A percentile compares a stretch with the other conserved stretches of the same genome.
Conservation (phyloP, 1,140 invertebrate species). For the Drosophila kepulauana region DNA sequence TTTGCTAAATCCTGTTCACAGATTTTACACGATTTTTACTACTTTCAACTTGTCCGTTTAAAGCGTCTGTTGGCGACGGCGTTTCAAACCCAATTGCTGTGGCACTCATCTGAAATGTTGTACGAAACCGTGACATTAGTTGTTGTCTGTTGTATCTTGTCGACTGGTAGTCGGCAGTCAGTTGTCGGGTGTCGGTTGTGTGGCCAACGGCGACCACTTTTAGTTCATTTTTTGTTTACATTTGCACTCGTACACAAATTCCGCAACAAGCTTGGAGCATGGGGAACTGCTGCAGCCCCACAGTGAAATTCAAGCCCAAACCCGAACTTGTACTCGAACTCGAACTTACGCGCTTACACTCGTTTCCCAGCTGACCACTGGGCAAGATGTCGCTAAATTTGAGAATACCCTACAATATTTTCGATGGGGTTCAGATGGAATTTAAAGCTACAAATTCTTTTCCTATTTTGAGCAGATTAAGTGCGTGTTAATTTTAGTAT, state of each 20-base stretch:
- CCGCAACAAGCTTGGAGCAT: constrained; percentile 48
- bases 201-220: constrained; percentile 48
- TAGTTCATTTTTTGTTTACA: constrained; percentile 56
- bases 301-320: constrained; percentile 13
- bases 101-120: constrained; percentile 56
- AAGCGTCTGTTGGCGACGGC: constrained; percentile 58
- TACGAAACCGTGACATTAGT: constrained; percentile 67
- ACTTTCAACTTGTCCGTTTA: constrained; percentile 33
- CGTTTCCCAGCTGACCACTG: constrained; percentile 20
- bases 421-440: not conserved
- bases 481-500: too few species aligned
- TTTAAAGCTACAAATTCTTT: too few species aligned
- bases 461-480: too few species aligned
- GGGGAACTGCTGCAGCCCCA: constrained; percentile 24
- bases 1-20: not conserved
- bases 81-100: constrained; percentile 61
- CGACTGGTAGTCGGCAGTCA: not conserved
- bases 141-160: constrained; percentile 31
- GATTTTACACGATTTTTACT: not conserved
- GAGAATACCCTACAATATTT: constrained; percentile 1
- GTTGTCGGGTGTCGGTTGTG: constrained; percentile 27
- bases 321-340: constrained; percentile 6
- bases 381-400: constrained; percentile 37
- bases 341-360: constrained; percentile 20
- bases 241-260: constrained; percentile 48